Percentiles rank a stretch among this genome's conserved stretches.
Evolutionary conservation across 1,140 invertebrate species (phyloP).

Genomic region (Drosophila melanica): DNA sequence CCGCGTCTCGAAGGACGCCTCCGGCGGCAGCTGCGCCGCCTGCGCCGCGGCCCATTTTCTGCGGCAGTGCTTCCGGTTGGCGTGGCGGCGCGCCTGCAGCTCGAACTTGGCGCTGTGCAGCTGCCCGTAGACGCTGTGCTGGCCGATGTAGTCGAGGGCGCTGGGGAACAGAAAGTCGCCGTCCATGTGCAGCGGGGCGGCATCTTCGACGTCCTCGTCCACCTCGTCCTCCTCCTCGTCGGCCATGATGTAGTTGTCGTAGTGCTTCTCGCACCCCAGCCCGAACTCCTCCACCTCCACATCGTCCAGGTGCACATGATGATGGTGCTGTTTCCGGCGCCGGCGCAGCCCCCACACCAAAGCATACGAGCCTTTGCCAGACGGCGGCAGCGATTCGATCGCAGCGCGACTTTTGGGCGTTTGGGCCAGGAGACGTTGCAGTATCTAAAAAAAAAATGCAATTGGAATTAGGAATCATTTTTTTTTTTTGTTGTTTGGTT

Average conservation of each 20-base stretch:
- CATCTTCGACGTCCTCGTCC: conserved; percentile 38
- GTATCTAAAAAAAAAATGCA: conserved; percentile 56
- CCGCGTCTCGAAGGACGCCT: conserved; percentile 35
- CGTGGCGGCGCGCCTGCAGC: conserved; percentile 59
- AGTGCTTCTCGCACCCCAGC: conserved; percentile 42
- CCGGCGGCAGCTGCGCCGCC: conserved; percentile 26
- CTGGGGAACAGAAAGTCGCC: conserved; percentile 67
- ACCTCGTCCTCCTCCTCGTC: conserved; percentile 63
- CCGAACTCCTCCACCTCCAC: conserved; percentile 68
- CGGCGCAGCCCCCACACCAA: conserved; percentile 62
- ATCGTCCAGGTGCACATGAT: conserved; percentile 62
- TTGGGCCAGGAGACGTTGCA: conserved; percentile 80
- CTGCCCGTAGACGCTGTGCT: conserved; percentile 57
- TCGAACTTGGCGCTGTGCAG: conserved; percentile 61
- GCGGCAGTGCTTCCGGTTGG: conserved; percentile 72
- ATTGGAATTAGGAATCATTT: too few relatives aligned
- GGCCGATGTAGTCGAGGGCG: conserved; percentile 69
- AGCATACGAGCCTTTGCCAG: conserved; percentile 43
- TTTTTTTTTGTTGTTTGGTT: too few relatives aligned
- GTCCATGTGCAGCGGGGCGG: conserved; percentile 50
- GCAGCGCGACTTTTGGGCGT: conserved; percentile 65
- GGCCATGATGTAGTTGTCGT: conserved; percentile 68
- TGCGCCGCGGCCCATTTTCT: conserved; percentile 69
- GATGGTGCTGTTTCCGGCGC: conserved; percentile 58
- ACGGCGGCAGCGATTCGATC: conserved; percentile 29